Percentiles rank a stretch among this genome's conserved stretches.
Conservation (phyloP, 2,888 invertebrate species). For the Oscheius myriophilus region DNA sequence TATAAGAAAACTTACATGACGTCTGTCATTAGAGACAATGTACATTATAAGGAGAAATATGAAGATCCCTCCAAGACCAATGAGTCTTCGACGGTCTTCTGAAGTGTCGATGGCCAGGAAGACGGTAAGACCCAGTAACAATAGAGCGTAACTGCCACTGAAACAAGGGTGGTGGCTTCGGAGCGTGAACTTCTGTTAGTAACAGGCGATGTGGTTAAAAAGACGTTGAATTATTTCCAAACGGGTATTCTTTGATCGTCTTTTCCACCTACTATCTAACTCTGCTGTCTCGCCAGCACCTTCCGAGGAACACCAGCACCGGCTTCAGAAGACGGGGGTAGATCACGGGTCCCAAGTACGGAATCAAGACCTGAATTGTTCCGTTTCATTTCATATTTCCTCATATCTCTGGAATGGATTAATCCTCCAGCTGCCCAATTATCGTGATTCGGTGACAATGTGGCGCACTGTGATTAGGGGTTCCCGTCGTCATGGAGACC, state of each 20-base stretch:
- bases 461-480: too few species aligned
- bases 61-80: slow-evolving; percentile 63
- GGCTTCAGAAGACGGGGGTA: slow-evolving; percentile 5
- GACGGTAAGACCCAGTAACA: slow-evolving; percentile 36
- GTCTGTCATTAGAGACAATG: slow-evolving; percentile 54
- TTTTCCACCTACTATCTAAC: slow-evolving; percentile 19
- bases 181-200: neutral
- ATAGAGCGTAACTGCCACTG: slow-evolving; percentile 39
- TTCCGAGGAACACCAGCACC: slow-evolving; percentile 12
- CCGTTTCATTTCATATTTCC: neutral
- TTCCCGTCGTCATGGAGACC: slow-evolving; percentile 2
- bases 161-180: slow-evolving; percentile 10
- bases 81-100: slow-evolving; percentile 53
- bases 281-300: slow-evolving; percentile 24
- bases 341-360: slow-evolving; percentile 10
- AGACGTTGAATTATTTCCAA: neutral
- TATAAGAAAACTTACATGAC: slow-evolving; percentile 38
- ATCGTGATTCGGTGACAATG: too few species aligned
- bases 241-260: neutral
- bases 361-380: slow-evolving; percentile 16
- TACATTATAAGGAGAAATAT: slow-evolving; percentile 64
- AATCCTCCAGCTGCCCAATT: too few species aligned
- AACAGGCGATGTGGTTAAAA: neutral
- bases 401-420: neutral
- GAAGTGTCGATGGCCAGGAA: slow-evolving; percentile 42